Evolutionary conservation across 1,140 invertebrate species (phyloP).

Genomic region (Homarus americanus): DNA sequence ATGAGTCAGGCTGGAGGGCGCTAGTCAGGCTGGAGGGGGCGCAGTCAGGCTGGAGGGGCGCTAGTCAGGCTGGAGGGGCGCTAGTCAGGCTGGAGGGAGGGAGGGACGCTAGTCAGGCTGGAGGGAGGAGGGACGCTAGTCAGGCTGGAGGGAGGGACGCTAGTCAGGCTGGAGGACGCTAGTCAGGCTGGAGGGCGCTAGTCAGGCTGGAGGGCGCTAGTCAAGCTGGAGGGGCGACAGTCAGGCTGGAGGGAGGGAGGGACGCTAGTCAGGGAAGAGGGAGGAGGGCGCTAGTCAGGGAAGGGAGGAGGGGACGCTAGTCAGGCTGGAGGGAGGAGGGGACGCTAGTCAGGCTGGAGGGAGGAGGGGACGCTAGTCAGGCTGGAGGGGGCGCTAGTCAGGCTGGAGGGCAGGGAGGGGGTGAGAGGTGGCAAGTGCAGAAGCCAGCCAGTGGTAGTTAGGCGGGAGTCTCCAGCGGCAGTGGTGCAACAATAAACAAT

Average conservation of each 20-base stretch:
- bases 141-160: background rate
- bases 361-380: background rate
- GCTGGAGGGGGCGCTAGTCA: background rate
- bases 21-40: background rate
- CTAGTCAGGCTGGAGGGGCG: no score
- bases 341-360: background rate
- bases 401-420: background rate
- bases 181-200: background rate
- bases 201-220: background rate
- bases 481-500: constrained; percentile 9
- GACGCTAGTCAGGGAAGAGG: no score
- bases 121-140: no score
- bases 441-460: background rate
- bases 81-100: no score
- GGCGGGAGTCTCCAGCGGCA: no score
- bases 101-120: no score
- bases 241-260: no score
- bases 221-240: no score
- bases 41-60: no score
- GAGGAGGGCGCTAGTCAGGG: no score
- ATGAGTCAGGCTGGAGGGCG: background rate
- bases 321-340: background rate
- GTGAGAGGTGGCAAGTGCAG: background rate
- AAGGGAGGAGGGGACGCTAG: background rate
- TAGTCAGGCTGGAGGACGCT: background rate